Base-by-base conservation (phyloP, 2,113 vertebrate genomes). In the Leptobrachium leishanense region DNA sequence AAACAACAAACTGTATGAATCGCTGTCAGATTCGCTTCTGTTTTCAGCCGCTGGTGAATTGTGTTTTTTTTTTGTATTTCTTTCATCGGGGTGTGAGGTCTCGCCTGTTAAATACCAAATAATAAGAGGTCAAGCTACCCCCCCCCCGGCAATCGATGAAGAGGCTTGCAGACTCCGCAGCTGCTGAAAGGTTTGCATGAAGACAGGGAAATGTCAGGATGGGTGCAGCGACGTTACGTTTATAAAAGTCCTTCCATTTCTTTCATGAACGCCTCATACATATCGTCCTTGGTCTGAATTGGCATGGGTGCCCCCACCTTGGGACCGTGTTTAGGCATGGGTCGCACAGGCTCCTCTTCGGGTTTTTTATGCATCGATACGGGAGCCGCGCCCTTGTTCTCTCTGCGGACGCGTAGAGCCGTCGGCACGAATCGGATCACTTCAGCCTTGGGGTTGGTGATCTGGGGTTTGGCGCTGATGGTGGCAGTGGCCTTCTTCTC, bases 201-300 rank as follows among this genome's bases (percentile, higher is more conserved):
- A 57, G 11, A 53, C 50, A 5, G 50, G 55, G 55, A 15, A 57
- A 10, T 57, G 55, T 11, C 55, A 10, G 13, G 13, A 57, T 57
- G 55, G 10, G 1, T 57, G 13, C 46, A 5, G 4, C 8, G 46
- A 8, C 4, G 8, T 50, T 50, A 50, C 8, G 31, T 46, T 40
- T 88, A 95, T 55, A 99, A 95, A 3, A 99, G 93, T 78, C 98
- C 96, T 84, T 99, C 95, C 97, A 99, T 99, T 88, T 99, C 98
- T 79, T 97, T 96, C 98, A 99, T 99, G 85, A 99, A 99, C 43
- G 96, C 96, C 88, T 99, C 98, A 84, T 99, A 99, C 76, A 98
- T 93, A 84, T 99, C 96, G 92, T 99, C 97, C 89, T 99, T 99
- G 74, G 97, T 99, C 90, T 98, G 96, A 91, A 98, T 94, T 72